Evolutionary conservation across 2,888 invertebrate species (phyloP), one percentile per base, ranked within the genome.

Genomic region (Megamerina dolium): DNA sequence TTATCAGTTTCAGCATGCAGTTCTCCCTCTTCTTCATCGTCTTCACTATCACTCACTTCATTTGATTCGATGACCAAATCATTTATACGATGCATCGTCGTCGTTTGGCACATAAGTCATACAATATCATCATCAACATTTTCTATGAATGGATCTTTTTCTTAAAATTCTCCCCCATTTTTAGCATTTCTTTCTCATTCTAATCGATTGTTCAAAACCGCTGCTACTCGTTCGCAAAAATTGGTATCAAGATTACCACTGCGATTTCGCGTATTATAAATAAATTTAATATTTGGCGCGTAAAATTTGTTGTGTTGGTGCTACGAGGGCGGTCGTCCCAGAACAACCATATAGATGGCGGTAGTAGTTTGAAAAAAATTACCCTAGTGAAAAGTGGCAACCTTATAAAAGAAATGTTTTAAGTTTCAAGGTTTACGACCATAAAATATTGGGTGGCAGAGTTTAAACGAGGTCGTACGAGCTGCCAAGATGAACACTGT

Each of bases 41-140:
- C 45, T 32, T 48, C 45, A 45, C 45, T 45, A 32, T 41, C 37
- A 18, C 29, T 40, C 27, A 46, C 37, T 43, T 46, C 35, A 34
- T 44, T 46, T 40, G 40, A 32, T 43, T 49, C 45, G 37, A 42
- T 40, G 20, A 46, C 27, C 32, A 49, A 17, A 27, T 44, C 38
- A 27, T 45, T 33, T 33, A 35, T 41, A 41, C 30, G 39, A 37
- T 40, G 33, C 42, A 32, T 49, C 41, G 23, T 23, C 23, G 8
- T 23, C 23, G 10, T 23, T 23, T 23, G 23, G 23, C 10, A 23
- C 10, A 10, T 8, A 23, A 23, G 6, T n/a, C n/a, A n/a, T n/a
- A n/a, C 23, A 8, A 10, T 8, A 23, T 23, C 23, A 23, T 23
- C 10, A 23, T 23, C 23, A 8, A 10, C 23, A 8, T 23, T 10